Evolutionary conservation across 2,113 vertebrate genomes (phyloP).

Genomic region (Indicator indicator): DNA sequence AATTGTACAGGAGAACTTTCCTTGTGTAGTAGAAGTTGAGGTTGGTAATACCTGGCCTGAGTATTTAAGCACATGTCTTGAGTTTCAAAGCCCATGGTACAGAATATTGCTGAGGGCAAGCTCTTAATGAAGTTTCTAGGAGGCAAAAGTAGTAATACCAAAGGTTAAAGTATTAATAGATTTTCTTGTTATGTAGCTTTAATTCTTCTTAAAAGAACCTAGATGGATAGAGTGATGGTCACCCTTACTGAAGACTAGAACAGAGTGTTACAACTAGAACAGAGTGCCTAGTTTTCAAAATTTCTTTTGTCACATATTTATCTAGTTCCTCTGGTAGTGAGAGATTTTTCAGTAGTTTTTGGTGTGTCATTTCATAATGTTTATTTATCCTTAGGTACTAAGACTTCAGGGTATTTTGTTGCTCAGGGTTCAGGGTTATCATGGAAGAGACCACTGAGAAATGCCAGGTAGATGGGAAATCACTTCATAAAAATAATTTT

Average conservation of each 20-base stretch:
- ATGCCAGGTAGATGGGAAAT: background rate
- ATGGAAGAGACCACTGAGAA: background rate
- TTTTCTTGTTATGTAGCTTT: background rate
- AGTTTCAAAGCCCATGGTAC: background rate
- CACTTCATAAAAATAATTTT: background rate
- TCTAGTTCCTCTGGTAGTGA: background rate
- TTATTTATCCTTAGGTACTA: background rate
- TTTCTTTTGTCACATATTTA: background rate
- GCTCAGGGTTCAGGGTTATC: background rate
- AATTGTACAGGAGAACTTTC: background rate
- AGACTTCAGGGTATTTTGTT: background rate
- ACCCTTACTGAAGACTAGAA: background rate
- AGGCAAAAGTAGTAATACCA: background rate
- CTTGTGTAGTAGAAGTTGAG: background rate
- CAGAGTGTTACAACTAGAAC: background rate
- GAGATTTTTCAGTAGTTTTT: no score
- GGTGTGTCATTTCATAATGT: accelerated
- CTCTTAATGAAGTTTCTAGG: background rate
- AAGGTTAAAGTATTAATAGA: background rate
- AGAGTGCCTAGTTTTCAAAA: background rate
- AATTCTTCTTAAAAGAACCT: background rate
- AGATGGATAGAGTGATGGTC: background rate
- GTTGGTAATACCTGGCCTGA: background rate
- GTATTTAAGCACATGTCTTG: background rate
- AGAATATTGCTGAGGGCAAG: background rate